Base-by-base conservation (phyloP, 2,888 invertebrate genomes). In the Diarsia brunnea region DNA sequence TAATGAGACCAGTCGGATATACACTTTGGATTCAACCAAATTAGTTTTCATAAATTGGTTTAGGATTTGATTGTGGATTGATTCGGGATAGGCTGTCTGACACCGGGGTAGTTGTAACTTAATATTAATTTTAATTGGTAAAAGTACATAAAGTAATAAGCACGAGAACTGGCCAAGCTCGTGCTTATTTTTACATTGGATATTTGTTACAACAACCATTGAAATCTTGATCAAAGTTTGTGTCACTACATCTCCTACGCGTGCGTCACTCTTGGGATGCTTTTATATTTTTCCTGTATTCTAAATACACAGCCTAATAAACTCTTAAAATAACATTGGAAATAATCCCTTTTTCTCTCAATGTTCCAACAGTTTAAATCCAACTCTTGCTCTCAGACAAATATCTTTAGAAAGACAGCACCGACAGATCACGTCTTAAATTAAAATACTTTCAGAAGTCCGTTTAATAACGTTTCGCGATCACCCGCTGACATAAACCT, bases 401-500 rank as follows among this genome's bases (percentile, higher is more conserved):
- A 66, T 75, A 75, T 66, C 66, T 81, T 31, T 14, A 53, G 77
- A 49, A 47, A 67, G 77, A n/a, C 64, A 68, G 71, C 45, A 43
- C 51, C 64, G 64, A 76, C 84, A 79, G 78, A 83, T 78, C 68
- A 69, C 68, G 60, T 72, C 72, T 24, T 67, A 75, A 87, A 89
- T 87, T 78, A 82, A 86, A 88, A 86, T 87, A 82, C 87, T 87
- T 87, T 75, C 66, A 49, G 5, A 81, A 87, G 71, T 86, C 74
- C 74, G 79, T 89, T 89, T 85, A 86, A 83, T 87, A 88, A 87
- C 87, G 84, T 69, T 78, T 70, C 70, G 83, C 82, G 86, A 84
- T 85, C 84, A 79, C 82, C 71, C 80, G 70, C 78, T 86, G 88
- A 87, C 89, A 88, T 91, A 86, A 90, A 88, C 85, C 85, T 87